phyloP scores from a whole-genome alignment of 92 coral and sea anemone genomes.

The Parazoanthus darwini region DNA sequence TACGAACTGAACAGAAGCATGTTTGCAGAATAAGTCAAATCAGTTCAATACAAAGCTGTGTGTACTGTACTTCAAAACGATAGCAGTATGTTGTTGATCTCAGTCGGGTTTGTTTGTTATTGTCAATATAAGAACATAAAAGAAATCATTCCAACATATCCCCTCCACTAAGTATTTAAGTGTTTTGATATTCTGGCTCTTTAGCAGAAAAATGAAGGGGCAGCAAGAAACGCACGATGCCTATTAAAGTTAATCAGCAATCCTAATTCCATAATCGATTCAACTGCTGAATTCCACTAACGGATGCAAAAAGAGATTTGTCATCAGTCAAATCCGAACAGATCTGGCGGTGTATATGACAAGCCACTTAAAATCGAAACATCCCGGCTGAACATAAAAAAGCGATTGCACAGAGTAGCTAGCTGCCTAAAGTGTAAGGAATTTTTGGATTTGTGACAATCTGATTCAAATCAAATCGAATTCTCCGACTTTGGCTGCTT shows the following conservation, averaged over 20 bases:
- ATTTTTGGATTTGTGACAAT: background rate
- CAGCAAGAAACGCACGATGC: background rate
- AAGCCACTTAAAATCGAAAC: background rate
- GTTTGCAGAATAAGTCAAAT: background rate
- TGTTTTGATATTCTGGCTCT: background rate
- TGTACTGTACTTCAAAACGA: background rate
- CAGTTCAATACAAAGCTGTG: background rate
- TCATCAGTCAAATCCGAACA: constrained; percentile 1
- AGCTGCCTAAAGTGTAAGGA: background rate
- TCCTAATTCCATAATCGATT: background rate
- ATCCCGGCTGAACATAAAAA: background rate
- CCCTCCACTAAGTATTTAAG: background rate
- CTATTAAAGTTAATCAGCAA: background rate
- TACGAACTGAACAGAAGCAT: background rate
- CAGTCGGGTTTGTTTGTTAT: background rate
- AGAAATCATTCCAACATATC: background rate
- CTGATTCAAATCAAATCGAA: background rate
- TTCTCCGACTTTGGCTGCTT: background rate
- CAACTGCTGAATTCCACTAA: background rate
- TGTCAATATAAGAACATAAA: background rate
- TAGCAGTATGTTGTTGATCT: background rate
- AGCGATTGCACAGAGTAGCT: background rate
- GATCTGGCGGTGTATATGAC: background rate
- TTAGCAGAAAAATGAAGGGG: background rate
- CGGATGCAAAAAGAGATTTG: background rate